phyloP scores from a whole-genome alignment of 2,888 invertebrate species.

The Nomada ferruginata region DNA sequence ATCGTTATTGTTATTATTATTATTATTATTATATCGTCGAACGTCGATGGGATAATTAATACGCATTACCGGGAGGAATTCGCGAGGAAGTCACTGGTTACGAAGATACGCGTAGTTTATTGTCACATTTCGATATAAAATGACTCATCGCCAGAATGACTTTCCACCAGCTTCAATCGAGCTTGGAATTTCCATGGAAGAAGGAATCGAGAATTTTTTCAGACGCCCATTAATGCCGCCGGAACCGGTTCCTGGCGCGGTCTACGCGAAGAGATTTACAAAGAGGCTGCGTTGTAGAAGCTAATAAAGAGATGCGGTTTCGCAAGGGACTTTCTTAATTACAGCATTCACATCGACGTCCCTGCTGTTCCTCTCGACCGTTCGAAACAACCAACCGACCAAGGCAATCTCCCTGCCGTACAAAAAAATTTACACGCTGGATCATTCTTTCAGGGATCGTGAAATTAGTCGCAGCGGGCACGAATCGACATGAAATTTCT shows the following conservation, averaged over 20 bases:
- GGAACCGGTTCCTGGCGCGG: constrained; percentile 24
- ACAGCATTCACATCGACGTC: not conserved
- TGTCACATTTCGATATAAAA: not conserved
- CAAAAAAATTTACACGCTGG: not conserved
- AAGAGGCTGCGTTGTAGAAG: constrained; percentile 2
- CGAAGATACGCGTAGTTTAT: no score
- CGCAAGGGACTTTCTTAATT: constrained; percentile 36
- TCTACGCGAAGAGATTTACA: constrained; percentile 11
- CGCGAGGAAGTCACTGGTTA: no score
- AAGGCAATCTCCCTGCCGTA: no score
- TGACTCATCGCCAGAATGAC: not conserved
- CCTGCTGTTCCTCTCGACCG: not conserved
- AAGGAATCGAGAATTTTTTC: not conserved
- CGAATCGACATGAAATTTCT: not conserved
- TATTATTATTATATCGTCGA: not conserved
- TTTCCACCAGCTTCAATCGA: constrained; percentile 24
- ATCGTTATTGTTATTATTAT: no score
- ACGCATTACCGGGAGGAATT: no score
- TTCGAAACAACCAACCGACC: not conserved
- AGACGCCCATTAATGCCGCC: not conserved
- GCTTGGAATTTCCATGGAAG: constrained; percentile 40
- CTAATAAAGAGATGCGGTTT: constrained; percentile 35
- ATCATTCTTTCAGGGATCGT: not conserved
- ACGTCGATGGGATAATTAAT: not conserved
- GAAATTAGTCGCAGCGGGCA: not conserved